Percentiles rank a stretch among this genome's conserved stretches.
phyloP scores from a whole-genome alignment of 1,140 invertebrate genomes.

The Asobara japonica region DNA sequence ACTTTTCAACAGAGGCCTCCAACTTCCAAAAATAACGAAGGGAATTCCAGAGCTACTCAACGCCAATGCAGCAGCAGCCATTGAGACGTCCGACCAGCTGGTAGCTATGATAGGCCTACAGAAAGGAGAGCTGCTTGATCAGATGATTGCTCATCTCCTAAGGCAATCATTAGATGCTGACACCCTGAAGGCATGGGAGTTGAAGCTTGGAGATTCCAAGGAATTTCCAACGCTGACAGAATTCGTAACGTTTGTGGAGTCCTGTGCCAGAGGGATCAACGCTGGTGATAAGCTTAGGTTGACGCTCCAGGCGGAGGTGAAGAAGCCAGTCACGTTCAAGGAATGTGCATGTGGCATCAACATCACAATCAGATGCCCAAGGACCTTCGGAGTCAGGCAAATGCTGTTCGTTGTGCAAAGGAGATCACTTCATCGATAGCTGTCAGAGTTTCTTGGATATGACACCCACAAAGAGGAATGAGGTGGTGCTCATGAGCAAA shows the following conservation, averaged over 20 bases:
- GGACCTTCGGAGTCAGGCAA: too few species aligned
- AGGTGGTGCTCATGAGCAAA: neutral
- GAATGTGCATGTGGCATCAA: too few species aligned
- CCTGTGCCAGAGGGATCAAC: neutral
- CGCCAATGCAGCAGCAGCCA: too few species aligned
- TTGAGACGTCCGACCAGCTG: too few species aligned
- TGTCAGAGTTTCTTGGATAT: neutral
- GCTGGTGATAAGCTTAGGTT: too few species aligned
- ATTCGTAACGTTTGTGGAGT: neutral
- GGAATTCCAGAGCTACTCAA: neutral
- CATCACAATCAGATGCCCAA: too few species aligned
- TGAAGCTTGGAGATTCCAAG: neutral
- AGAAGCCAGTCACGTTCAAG: too few species aligned
- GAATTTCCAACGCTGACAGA: neutral
- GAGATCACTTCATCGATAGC: conserved; percentile 8
- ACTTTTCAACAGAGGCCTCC: neutral
- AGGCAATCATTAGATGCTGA: neutral
- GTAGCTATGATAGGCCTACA: too few species aligned
- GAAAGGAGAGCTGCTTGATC: neutral
- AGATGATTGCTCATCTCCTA: neutral
- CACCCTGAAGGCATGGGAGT: neutral
- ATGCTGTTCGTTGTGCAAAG: neutral
- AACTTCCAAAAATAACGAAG: neutral
- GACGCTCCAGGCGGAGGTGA: too few species aligned
- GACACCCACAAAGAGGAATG: neutral